These are phyloP conservation scores for Diarsia mendica DNA, from an alignment of 2,888 invertebrate genomes.

Conservation along the genomic window DNA sequence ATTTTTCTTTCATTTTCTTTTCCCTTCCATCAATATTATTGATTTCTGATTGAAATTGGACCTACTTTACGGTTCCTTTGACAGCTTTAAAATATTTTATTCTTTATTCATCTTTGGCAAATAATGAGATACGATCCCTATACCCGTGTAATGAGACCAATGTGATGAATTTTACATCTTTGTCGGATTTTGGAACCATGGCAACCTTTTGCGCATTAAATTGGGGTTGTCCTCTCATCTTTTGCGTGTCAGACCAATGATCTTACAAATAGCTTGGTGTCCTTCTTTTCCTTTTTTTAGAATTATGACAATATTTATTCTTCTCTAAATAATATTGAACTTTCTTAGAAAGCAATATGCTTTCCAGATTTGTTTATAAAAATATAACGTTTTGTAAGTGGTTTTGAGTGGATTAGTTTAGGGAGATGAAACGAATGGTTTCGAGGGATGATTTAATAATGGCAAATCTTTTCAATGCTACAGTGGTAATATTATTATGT, in stretches of 20 bases:
- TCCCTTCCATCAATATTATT: not conserved
- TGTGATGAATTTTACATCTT: not conserved
- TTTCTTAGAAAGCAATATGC: not conserved
- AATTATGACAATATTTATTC: not conserved
- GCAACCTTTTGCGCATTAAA: not conserved
- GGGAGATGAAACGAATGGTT: not conserved
- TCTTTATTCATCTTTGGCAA: not conserved
- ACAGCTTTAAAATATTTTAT: not conserved
- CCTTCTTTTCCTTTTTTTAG: not conserved
- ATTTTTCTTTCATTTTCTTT: not conserved
- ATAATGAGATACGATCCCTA: not conserved
- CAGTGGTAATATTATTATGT: not conserved
- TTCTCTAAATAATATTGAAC: not conserved
- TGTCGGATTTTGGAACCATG: not conserved
- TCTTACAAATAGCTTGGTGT: not conserved
- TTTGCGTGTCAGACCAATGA: not conserved
- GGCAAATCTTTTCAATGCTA: slow-evolving; percentile 28
- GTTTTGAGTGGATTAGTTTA: not conserved
- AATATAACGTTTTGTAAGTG: not conserved
- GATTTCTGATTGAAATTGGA: not conserved
- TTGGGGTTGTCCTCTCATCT: not conserved
- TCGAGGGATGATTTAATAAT: not conserved
- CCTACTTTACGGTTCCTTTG: not conserved
- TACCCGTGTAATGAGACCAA: not conserved
- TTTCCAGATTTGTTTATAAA: not conserved